Percentiles rank a stretch among this genome's conserved stretches.
Evolutionary conservation across 2,888 invertebrate genomes (phyloP).

Genomic region (Agrochola lota): DNA sequence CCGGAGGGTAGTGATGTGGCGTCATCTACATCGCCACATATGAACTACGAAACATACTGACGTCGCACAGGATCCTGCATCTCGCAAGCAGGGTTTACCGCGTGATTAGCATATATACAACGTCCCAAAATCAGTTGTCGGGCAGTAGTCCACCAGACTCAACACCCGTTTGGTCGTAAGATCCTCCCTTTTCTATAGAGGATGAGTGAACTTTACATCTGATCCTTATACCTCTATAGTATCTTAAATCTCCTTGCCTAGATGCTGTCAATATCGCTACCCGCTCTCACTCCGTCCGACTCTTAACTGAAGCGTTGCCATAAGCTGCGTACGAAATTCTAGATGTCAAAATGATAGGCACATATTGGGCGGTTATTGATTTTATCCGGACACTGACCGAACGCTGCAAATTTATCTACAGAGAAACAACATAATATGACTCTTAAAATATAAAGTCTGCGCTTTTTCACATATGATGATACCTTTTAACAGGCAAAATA

Average conservation of each 20-base stretch:
- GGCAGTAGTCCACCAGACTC: too few relatives aligned
- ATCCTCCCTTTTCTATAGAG: too few relatives aligned
- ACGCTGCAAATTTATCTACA: conserved; percentile 63
- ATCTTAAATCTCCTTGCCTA: neutral
- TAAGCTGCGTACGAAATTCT: conserved; percentile 80
- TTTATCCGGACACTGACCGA: conserved; percentile 79
- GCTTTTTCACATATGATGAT: conserved; percentile 17
- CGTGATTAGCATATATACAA: too few relatives aligned
- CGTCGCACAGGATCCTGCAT: too few relatives aligned
- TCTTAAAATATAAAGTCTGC: conserved; percentile 23
- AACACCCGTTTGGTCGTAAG: too few relatives aligned
- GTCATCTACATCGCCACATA: too few relatives aligned
- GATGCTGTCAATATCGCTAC: conserved; percentile 13
- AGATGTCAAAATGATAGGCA: conserved; percentile 88
- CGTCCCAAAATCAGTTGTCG: too few relatives aligned
- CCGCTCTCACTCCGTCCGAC: conserved; percentile 49
- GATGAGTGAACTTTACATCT: too few relatives aligned
- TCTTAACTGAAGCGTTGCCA: conserved; percentile 65
- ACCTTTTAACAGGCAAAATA: conserved; percentile 27
- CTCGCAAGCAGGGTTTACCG: too few relatives aligned
- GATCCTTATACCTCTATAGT: too few relatives aligned
- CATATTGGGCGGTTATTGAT: conserved; percentile 86
- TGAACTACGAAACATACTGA: too few relatives aligned
- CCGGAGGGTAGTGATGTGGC: too few relatives aligned
- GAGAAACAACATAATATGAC: conserved; percentile 39